Conservation (phyloP, 2,113 vertebrate species). For the Hemiprocne comata region DNA sequence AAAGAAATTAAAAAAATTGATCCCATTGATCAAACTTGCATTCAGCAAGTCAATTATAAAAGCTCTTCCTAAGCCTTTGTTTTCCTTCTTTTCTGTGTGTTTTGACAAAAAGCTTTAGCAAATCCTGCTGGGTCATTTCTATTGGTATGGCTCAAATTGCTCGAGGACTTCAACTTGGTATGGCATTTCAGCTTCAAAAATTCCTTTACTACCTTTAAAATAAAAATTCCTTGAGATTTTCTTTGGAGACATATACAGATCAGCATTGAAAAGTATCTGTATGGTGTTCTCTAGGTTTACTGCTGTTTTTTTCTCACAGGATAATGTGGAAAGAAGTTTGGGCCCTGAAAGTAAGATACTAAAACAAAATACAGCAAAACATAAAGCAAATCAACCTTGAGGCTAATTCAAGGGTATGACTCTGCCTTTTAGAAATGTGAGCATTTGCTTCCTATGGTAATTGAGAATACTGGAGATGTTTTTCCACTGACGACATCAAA, state of each 20-base stretch:
- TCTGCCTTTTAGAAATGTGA: background rate
- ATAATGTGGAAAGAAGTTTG: background rate
- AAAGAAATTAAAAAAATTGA: background rate
- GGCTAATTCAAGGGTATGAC: background rate
- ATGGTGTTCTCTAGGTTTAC: background rate
- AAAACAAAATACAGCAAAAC: background rate
- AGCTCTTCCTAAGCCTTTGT: background rate
- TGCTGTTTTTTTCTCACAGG: background rate
- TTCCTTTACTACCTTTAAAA: background rate
- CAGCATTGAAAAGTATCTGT: background rate
- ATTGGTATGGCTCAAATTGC: background rate
- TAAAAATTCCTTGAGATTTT: background rate
- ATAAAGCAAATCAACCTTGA: background rate
- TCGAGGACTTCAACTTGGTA: background rate
- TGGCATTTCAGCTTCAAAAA: background rate
- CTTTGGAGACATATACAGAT: background rate
- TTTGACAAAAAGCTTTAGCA: background rate
- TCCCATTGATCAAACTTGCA: background rate
- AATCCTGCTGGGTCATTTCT: background rate
- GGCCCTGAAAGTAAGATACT: background rate
- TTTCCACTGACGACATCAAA: background rate
- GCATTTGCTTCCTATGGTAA: background rate
- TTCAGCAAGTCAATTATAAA: background rate
- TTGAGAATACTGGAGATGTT: background rate
- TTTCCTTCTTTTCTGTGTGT: background rate